Evolutionary conservation across 2,113 vertebrate genomes (phyloP).

Genomic region (Bubalus kerabau): DNA sequence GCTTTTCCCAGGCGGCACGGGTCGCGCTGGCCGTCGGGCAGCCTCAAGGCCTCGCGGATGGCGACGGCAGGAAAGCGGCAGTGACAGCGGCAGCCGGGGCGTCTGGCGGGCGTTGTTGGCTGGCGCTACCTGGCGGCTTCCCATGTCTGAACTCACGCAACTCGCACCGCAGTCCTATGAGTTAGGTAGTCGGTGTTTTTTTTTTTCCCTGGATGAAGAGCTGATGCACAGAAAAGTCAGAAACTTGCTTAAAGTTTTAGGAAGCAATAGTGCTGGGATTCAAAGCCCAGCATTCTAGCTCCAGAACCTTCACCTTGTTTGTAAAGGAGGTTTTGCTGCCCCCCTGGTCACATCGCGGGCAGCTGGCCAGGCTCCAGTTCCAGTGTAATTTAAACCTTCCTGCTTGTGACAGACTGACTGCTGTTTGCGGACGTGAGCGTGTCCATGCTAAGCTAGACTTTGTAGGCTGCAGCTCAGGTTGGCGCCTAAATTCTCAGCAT

Average conservation of each 20-base stretch:
- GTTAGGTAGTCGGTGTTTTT: not conserved
- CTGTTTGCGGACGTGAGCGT: not conserved
- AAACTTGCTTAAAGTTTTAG: not conserved
- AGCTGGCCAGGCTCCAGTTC: not conserved
- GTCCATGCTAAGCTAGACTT: too few species aligned
- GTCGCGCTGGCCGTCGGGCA: not conserved
- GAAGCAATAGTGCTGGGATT: not conserved
- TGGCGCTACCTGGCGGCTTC: not conserved
- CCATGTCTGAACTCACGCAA: not conserved
- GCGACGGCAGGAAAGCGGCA: not conserved
- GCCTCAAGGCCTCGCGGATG: fast-evolving
- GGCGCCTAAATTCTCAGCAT: not conserved
- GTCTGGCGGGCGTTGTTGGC: not conserved
- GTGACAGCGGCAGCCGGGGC: not conserved
- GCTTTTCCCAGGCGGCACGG: not conserved
- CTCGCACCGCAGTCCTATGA: not conserved
- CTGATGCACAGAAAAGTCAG: not conserved
- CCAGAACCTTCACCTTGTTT: not conserved
- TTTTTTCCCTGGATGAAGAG: not conserved
- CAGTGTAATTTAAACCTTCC: not conserved
- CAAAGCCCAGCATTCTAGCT: not conserved
- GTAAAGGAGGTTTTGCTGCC: fast-evolving
- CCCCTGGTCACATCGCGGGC: not conserved
- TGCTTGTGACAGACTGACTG: not conserved
- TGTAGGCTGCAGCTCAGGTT: not conserved